phyloP scores from a whole-genome alignment of 2,888 invertebrate species.

The Mythimna pallens region DNA sequence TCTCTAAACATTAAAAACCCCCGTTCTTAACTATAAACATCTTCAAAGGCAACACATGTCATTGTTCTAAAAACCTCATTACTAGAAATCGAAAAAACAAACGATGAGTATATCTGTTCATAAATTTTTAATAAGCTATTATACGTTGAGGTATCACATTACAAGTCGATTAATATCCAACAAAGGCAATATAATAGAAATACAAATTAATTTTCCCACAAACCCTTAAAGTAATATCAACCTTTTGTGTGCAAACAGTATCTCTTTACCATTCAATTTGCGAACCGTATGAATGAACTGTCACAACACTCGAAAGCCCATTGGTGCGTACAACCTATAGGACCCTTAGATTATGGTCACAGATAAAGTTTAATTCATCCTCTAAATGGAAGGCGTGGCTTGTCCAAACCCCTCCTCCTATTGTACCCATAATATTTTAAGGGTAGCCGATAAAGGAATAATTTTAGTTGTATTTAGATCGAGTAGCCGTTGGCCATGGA shows the following conservation, averaged over 20 bases:
- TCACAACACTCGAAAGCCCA: constrained; percentile 85
- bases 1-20: neutral
- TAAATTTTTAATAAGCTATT: constrained; percentile 64
- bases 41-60: neutral
- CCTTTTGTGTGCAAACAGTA: constrained; percentile 88
- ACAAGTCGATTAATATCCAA: constrained; percentile 69
- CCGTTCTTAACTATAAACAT: neutral
- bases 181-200: constrained; percentile 77
- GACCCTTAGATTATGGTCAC: constrained; percentile 76
- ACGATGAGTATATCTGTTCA: constrained; percentile 15
- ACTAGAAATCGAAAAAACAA: constrained; percentile 10
- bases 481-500: constrained; percentile 75
- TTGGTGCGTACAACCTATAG: constrained; percentile 80
- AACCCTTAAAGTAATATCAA: constrained; percentile 89
- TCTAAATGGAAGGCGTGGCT: constrained; percentile 74
- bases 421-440: constrained; percentile 65
- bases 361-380: constrained; percentile 76
- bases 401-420: constrained; percentile 65
- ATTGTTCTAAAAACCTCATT: constrained; percentile 8
- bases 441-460: constrained; percentile 59
- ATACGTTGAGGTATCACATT: constrained; percentile 68
- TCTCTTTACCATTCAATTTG: constrained; percentile 84
- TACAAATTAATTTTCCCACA: constrained; percentile 90
- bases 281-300: constrained; percentile 83
- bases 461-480: constrained; percentile 50